Base-by-base conservation (phyloP, 2,888 invertebrate species). In the Pyrocoelia pectoralis region DNA sequence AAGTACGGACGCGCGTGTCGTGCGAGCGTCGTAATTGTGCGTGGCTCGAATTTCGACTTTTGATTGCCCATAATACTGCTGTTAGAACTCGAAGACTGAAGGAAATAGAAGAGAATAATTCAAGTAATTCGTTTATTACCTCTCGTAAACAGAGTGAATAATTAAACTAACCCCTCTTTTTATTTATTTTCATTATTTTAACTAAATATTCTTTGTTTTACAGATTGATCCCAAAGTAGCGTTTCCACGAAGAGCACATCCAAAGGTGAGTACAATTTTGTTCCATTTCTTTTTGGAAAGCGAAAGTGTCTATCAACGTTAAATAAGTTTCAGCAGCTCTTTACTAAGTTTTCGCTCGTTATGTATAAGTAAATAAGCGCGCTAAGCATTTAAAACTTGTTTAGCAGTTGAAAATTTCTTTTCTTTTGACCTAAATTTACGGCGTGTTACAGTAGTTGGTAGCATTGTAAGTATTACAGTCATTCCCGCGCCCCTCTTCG, bases 141-240 rank as follows among this genome's bases (percentile, higher is more conserved):
- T 69, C 71, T 73, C 74, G 73, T 75, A 74, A 75, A 75, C 72
- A 73, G 73, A 72, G 69, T 70, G 73, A 74, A 74, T 74, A 75
- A 75, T 75, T 74, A 75, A 72, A 69, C 71, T 46, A 51, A 48
- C 65, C 33, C 70, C 65, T 68, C 63, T 72, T 72, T 74, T 73
- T 73, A 71, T 73, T 73, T 72, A 71, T 69, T 71, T 70, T 72
- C 68, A 68, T 70, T 61, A 66, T 63, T 67, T 66, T 67, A 68
- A 61, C 63, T 69, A 71, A 70, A 59, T 62, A 56, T 53, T 60
- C 49, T 56, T 57, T 61, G 82, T 84, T 74, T 80, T 82, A 90
- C 88, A 98, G 98, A 98, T 99, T 88, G 98, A 99, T 86, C 98
- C 98, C 77, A 99, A 99, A 91, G 97, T 99, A 85, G 98, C 98